Base-by-base conservation (phyloP, 37 sponge, comb jelly and placozoan genomes). In the Bolinopsis microptera region DNA sequence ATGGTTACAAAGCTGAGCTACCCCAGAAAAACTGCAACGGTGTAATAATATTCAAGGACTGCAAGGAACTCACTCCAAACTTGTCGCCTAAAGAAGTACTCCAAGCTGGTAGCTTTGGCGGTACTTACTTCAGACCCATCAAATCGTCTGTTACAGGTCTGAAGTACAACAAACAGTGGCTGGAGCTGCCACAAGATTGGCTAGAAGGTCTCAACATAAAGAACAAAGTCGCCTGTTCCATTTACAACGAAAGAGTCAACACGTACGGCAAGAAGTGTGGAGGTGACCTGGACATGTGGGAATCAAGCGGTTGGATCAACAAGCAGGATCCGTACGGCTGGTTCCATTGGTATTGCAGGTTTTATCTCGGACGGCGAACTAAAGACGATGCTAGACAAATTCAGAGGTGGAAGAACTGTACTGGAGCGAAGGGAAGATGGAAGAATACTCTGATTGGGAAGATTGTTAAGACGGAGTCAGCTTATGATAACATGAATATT, bases 281-380 rank as follows among this genome's bases (percentile, higher is more conserved):
- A 27, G 90, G 90, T 38, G 90, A 86, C 39, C 61, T 86, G 2
- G 67, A 86, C 25, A 86, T 86, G 90, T 86, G 90, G 90, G 90
- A 86, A 41, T 35, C 38, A 9, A 86, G 90, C 39, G 61, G 90
- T 24, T 86, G 90, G 90, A 86, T 86, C 16, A 86, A 86, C 23
- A 30, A 38, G 36, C 90, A 86, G 67, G 90, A 86, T 27, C 90
- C 90, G 9, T 86, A 86, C 39, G 90, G 90, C 8, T 86, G 90
- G 90, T 86, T 86, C 28, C 90, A 86, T 25, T 86, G 90, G 90
- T 86, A 86, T 26, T 86, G 90, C 22, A 13, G 90, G 30, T 86
- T 41, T 41, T 86, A 86, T 26, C 90, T 86, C 0, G 90, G 90
- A 1, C n/a, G 90, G 16, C 38, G 90, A 39, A 86, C 61, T 3